Evolutionary conservation across 2,888 invertebrate species (phyloP).

Genomic region (Torymus auratus): DNA sequence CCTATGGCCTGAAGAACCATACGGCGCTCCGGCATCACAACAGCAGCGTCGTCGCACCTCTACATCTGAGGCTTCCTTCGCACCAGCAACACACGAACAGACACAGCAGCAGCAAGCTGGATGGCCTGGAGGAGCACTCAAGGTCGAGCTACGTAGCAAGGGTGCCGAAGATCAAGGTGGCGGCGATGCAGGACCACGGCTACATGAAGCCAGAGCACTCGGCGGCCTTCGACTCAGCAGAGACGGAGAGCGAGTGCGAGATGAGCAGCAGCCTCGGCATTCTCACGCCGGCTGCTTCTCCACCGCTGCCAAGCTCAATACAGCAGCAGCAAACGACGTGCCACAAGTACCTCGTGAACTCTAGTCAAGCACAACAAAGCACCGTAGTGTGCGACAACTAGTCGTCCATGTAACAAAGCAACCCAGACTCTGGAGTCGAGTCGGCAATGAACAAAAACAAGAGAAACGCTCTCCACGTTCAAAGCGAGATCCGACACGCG

Average conservation of each 20-base stretch:
- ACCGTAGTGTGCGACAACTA: slow-evolving; percentile 45
- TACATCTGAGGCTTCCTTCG: slow-evolving; percentile 53
- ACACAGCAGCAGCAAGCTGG: slow-evolving; percentile 6
- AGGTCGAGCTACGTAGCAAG: slow-evolving; percentile 43
- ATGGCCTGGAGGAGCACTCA: slow-evolving; percentile 49
- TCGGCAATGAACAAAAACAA: slow-evolving; percentile 9
- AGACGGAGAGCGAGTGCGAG: slow-evolving; percentile 64
- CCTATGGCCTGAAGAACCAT: slow-evolving; percentile 87
- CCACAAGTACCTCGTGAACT: slow-evolving; percentile 41
- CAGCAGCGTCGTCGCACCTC: slow-evolving; percentile 60
- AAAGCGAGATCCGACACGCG: too few species aligned
- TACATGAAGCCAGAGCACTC: slow-evolving; percentile 69
- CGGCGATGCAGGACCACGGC: slow-evolving; percentile 71
- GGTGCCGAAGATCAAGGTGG: slow-evolving; percentile 62
- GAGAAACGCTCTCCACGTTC: too few species aligned
- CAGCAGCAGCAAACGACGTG: background rate
- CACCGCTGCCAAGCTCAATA: slow-evolving; percentile 18
- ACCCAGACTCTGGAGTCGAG: slow-evolving; percentile 47
- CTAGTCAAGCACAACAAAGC: slow-evolving; percentile 51
- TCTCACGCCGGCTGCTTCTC: slow-evolving; percentile 69
- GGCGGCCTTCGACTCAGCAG: slow-evolving; percentile 45
- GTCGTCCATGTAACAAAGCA: background rate
- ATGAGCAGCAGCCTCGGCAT: slow-evolving; percentile 66
- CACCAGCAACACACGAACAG: slow-evolving; percentile 3
- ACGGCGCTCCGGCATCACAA: slow-evolving; percentile 76